These are phyloP conservation scores for Thryonomys swinderianus DNA, from an alignment of 2,113 vertebrate species.

Conservation along the genomic window DNA sequence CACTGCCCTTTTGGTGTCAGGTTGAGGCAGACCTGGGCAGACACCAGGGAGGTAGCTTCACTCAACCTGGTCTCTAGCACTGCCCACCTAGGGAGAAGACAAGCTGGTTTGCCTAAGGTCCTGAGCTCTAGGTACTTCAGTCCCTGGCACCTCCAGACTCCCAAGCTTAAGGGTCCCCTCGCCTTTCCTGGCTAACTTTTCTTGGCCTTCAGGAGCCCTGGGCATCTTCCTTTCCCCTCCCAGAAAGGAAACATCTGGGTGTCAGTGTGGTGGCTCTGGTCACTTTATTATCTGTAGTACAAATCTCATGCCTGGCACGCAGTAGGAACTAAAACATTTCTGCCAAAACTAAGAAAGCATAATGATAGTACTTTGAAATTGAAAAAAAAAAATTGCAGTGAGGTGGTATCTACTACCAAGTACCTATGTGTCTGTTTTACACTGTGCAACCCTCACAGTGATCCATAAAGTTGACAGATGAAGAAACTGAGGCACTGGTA, in stretches of 20 bases:
- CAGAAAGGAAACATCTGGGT: neutral
- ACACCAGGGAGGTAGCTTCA: neutral
- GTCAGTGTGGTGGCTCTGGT: accelerated
- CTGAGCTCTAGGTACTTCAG: neutral
- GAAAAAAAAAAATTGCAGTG: neutral
- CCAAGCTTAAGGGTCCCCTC: neutral
- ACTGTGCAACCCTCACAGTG: neutral
- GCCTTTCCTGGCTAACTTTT: neutral
- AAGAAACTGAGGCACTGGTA: neutral
- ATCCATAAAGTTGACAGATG: neutral
- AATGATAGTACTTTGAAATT: constrained; percentile 5
- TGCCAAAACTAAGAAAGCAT: neutral
- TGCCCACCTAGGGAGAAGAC: neutral
- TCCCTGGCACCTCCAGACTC: neutral
- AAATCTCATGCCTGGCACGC: neutral
- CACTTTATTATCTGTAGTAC: neutral
- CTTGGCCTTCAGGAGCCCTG: neutral
- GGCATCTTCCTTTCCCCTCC: neutral
- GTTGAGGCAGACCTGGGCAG: neutral
- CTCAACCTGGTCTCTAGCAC: neutral
- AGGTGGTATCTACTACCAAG: neutral
- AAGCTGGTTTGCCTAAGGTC: neutral
- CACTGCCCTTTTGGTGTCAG: accelerated
- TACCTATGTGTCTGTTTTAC: neutral
- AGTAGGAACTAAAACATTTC: neutral